Base-by-base conservation (phyloP, 2,888 invertebrate genomes). In the Hypomecis atomaria region DNA sequence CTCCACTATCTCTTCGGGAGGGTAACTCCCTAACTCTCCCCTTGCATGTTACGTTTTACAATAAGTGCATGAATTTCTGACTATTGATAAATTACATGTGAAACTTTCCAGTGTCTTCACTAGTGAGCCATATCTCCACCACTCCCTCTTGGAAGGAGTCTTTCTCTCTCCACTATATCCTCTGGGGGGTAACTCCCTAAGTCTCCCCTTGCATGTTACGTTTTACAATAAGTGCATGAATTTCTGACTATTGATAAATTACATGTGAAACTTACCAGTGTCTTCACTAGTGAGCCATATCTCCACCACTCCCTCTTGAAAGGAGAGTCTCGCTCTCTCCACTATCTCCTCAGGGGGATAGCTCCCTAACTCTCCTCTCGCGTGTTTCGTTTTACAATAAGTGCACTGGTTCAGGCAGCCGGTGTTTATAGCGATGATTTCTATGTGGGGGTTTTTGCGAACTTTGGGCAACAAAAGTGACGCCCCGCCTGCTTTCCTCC, bases 141-240 rank as follows among this genome's bases (percentile, higher is more conserved):
- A 99, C 99, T 0, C 99, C 99, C 87, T 99, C 99, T 64, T 93
- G 86, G 80, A 97, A 99, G 0, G 87, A 98, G 97, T 40, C 93
- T 88, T 0, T 98, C 99, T 69, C 99, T 93, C 62, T 95, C 95
- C 0, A 99, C 95, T 49, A 99, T 98, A 84, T 99, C 97, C 53
- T 96, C 96, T 0, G 97, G 96, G 0, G 96, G 95, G 84, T 99
- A 99, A 82, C 98, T 99, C 0, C 97, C 98, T n/a, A 99, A 88
- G 82, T 99, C 98, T 0, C 99, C 99, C 56, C 99, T 89, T 0
- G 99, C 99, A 85, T 99, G 98, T 82, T 99, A 99, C 0, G 99
- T 99, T 89, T 99, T 99, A 83, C 99, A 99, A 82, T 99, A 99
- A 0, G 99, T 99, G 85, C 99, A 99, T n/a, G n/a, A n/a, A n/a